These are phyloP conservation scores for Gallinago solitaria DNA, from an alignment of 2,797 vertebrate species.

Conservation along the genomic window DNA sequence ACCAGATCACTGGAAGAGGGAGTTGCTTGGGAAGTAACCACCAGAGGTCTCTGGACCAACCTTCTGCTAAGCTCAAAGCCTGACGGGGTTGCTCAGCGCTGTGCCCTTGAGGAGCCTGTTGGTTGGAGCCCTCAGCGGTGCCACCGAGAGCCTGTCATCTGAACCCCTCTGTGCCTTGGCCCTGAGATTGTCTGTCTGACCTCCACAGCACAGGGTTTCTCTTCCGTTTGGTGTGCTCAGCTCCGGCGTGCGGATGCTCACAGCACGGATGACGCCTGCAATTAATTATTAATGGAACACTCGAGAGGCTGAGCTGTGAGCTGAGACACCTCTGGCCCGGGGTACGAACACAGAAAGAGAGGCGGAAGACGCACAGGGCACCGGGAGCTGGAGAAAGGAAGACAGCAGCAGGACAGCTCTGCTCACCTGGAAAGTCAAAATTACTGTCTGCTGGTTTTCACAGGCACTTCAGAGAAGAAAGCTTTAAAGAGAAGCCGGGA, in stretches of 20 bases:
- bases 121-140: neutral
- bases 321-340: neutral
- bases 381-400: neutral
- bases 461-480: neutral
- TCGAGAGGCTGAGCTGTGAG: neutral
- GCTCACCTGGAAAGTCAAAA: neutral
- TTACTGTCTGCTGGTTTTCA: neutral
- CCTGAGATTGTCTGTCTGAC: neutral
- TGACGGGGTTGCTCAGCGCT: fast-evolving
- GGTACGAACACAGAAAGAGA: neutral
- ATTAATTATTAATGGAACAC: neutral
- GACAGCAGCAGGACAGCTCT: neutral
- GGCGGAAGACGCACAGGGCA: neutral
- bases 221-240: neutral
- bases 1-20: neutral
- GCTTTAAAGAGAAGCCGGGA: neutral
- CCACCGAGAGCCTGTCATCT: neutral
- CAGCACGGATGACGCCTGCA: neutral
- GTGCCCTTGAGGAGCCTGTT: neutral
- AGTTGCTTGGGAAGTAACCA: neutral
- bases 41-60: neutral
- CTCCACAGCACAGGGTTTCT: neutral
- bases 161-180: neutral
- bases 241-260: neutral
- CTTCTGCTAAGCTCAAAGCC: neutral